Evolutionary conservation across 2,888 invertebrate genomes (phyloP).

Genomic region (Charanyca ferruginea): DNA sequence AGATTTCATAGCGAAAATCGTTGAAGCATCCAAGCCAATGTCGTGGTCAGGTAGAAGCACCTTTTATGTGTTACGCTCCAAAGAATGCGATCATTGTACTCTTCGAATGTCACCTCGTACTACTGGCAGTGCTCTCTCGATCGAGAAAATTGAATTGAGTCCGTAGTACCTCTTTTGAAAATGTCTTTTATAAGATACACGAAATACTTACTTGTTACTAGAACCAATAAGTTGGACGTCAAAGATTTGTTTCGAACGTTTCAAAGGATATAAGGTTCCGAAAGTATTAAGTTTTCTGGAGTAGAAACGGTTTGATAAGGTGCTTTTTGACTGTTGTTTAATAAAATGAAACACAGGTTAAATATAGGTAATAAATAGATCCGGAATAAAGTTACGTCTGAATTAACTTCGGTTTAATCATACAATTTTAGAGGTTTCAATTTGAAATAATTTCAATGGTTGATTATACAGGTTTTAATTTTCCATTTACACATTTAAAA

Average conservation of each 20-base stretch:
- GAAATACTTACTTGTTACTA: constrained; percentile 63
- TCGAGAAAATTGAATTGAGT: constrained; percentile 80
- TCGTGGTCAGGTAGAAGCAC: constrained; percentile 67
- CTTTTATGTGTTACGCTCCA: constrained; percentile 67
- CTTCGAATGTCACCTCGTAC: constrained; percentile 69
- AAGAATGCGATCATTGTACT: constrained; percentile 73
- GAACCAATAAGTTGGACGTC: constrained; percentile 34
- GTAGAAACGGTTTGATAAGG: not conserved
- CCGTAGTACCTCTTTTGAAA: constrained; percentile 70
- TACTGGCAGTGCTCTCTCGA: constrained; percentile 64
- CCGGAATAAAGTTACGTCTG: no score
- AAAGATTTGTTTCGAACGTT: constrained; percentile 34
- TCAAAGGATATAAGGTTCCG: not conserved
- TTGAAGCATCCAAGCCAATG: constrained; percentile 53
- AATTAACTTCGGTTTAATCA: not conserved
- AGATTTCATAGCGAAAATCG: constrained; percentile 57
- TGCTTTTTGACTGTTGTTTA: not conserved
- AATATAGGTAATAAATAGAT: no score
- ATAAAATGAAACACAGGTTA: no score
- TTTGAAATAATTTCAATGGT: not conserved
- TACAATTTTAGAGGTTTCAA: not conserved
- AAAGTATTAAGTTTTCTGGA: constrained; percentile 13
- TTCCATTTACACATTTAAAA: not conserved
- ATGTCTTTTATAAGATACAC: constrained; percentile 70
- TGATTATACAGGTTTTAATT: not conserved